Evolutionary conservation across 2,113 vertebrate genomes (phyloP).

Genomic region (Mandrillus leucophaeus): DNA sequence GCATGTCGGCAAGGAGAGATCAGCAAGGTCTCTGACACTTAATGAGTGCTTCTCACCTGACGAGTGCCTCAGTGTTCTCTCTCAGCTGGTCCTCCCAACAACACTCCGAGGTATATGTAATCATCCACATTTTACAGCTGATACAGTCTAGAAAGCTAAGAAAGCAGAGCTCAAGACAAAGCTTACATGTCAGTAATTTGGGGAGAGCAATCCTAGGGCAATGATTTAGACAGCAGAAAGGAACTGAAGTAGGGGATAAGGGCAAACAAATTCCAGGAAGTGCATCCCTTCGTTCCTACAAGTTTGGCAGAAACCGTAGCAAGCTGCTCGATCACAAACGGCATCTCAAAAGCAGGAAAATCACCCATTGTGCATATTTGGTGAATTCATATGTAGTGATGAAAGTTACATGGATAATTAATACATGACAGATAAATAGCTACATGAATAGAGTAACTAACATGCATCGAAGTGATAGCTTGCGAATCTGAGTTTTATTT

Average conservation of each 20-base stretch:
- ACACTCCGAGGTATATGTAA: rapidly evolving
- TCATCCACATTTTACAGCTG: too few relatives aligned
- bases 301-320: neutral
- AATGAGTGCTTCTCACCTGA: rapidly evolving
- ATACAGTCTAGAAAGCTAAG: too few relatives aligned
- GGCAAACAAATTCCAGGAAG: neutral
- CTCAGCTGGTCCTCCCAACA: neutral
- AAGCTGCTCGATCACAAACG: neutral
- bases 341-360: neutral
- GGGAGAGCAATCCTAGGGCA: neutral
- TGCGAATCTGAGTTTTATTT: neutral
- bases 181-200: too few relatives aligned
- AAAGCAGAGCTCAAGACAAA: neutral
- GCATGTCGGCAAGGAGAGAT: neutral
- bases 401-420: neutral
- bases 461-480: neutral
- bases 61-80: rapidly evolving
- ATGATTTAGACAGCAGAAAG: neutral
- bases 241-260: too few relatives aligned
- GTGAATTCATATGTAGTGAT: too few relatives aligned
- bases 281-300: neutral
- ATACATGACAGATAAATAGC: neutral
- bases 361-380: neutral
- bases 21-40: too few relatives aligned
- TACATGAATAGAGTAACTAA: neutral